These are phyloP conservation scores for Acanthochromis polyacanthus DNA, from an alignment of 2,113 vertebrate genomes.

Conservation along the genomic window DNA sequence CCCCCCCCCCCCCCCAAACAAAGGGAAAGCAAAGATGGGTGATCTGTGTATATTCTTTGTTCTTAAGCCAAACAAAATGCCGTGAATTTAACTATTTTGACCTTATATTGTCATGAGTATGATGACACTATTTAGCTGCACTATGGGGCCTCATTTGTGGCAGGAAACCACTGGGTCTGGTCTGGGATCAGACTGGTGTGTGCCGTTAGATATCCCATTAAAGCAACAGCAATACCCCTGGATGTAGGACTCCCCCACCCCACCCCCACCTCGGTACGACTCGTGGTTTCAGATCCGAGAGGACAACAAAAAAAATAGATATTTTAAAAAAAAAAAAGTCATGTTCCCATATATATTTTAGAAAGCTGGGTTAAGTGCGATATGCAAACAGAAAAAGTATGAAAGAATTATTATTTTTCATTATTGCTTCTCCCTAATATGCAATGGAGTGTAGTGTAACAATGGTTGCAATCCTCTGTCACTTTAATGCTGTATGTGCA, in stretches of 20 bases:
- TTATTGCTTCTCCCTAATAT: conserved; percentile 81
- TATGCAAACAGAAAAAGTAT: conserved; percentile 82
- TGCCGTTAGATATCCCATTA: conserved; percentile 27
- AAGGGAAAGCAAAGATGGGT: conserved; percentile 43
- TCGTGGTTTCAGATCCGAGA: conserved; percentile 53
- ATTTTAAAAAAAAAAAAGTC: conserved; percentile 29
- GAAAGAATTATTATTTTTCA: conserved; percentile 78
- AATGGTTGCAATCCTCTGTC: conserved; percentile 82
- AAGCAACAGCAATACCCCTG: conserved; percentile 40
- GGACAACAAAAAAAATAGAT: conserved; percentile 42
- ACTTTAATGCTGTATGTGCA: conserved; percentile 88
- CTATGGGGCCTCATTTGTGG: conserved; percentile 62
- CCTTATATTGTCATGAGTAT: conserved; percentile 52
- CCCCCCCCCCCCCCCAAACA: conserved; percentile 16
- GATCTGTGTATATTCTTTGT: conserved; percentile 56
- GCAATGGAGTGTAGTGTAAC: conserved; percentile 85
- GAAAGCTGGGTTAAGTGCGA: conserved; percentile 74
- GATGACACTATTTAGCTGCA: conserved; percentile 71
- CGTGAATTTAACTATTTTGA: conserved; percentile 57
- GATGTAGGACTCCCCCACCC: conserved; percentile 10
- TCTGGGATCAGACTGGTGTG: conserved; percentile 26
- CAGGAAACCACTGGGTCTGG: conserved; percentile 62
- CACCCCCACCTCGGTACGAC: conserved; percentile 30
- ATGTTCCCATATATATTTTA: conserved; percentile 72
- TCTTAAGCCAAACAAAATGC: conserved; percentile 39